A percentile compares a stretch with the other conserved stretches of the same genome.
These are phyloP conservation scores for Dicyrtoma fusca DNA, from an alignment of 2,888 invertebrate genomes.

Conservation along the genomic window DNA sequence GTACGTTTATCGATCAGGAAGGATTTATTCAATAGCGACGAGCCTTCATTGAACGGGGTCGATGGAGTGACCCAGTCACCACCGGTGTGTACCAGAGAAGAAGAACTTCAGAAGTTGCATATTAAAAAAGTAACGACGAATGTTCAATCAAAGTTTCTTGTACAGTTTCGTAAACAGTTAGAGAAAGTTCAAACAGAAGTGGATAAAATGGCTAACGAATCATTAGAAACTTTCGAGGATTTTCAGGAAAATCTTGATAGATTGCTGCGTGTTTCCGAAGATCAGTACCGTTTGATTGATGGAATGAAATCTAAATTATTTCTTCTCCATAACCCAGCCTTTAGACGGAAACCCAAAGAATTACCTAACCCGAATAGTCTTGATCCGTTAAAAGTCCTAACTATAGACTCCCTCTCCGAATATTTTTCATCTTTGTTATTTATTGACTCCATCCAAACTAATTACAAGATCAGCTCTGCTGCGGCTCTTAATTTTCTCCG, in stretches of 20 bases:
- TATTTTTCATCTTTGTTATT: slow-evolving; percentile 11
- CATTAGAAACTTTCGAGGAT: not conserved
- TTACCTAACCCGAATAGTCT: not conserved
- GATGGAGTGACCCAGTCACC: no score
- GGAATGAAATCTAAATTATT: not conserved
- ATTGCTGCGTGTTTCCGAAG: not conserved
- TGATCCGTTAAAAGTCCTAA: slow-evolving; percentile 2
- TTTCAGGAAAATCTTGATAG: not conserved
- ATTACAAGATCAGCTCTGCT: not conserved
- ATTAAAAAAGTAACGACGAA: no score
- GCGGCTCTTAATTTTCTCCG: not conserved
- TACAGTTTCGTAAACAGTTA: not conserved
- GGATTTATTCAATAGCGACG: no score
- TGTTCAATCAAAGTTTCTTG: no score
- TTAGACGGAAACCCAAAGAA: not conserved
- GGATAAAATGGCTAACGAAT: not conserved
- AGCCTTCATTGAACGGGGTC: no score
- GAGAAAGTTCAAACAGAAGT: not conserved
- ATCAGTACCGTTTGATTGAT: slow-evolving; percentile 5
- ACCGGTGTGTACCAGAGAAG: no score
- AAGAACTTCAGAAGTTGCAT: no score
- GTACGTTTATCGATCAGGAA: no score
- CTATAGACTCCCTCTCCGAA: slow-evolving; percentile 11
- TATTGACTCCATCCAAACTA: not conserved
- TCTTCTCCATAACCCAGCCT: not conserved